Conservation (phyloP, 2,797 vertebrate species). For the Acridotheres tristis region DNA sequence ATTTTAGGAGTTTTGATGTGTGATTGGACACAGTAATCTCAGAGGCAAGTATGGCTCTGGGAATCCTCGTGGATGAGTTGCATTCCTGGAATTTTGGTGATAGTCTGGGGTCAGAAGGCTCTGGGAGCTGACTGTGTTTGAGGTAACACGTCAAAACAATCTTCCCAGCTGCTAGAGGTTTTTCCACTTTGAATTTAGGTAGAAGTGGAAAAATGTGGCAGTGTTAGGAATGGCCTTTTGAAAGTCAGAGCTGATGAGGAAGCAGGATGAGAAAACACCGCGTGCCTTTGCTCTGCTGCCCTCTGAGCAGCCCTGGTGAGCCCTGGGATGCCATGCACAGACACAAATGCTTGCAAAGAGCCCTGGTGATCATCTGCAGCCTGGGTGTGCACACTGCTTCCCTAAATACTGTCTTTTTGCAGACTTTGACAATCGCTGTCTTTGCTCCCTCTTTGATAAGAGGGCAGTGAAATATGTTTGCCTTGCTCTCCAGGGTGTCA, state of each 20-base stretch:
- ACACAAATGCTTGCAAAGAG: not conserved
- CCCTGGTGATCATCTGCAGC: not conserved
- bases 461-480: not conserved
- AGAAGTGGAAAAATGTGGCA: rapidly evolving
- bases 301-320: not conserved
- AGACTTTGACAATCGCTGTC: not conserved
- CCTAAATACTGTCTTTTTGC: not conserved
- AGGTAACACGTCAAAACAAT: not conserved
- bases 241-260: not conserved
- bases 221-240: not conserved
- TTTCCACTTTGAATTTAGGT: not conserved
- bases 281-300: not conserved
- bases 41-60: not conserved
- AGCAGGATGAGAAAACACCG: rapidly evolving
- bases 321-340: rapidly evolving
- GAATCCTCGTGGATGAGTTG: not conserved
- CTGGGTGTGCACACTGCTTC: not conserved
- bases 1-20: not conserved
- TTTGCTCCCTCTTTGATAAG: slow-evolving; percentile 8
- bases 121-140: not conserved
- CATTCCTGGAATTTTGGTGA: not conserved
- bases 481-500: not conserved
- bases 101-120: not conserved
- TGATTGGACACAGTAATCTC: not conserved
- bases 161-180: not conserved